These are phyloP conservation scores for Salvelinus alpinus DNA, from an alignment of 2,113 vertebrate genomes.

Conservation along the genomic window DNA sequence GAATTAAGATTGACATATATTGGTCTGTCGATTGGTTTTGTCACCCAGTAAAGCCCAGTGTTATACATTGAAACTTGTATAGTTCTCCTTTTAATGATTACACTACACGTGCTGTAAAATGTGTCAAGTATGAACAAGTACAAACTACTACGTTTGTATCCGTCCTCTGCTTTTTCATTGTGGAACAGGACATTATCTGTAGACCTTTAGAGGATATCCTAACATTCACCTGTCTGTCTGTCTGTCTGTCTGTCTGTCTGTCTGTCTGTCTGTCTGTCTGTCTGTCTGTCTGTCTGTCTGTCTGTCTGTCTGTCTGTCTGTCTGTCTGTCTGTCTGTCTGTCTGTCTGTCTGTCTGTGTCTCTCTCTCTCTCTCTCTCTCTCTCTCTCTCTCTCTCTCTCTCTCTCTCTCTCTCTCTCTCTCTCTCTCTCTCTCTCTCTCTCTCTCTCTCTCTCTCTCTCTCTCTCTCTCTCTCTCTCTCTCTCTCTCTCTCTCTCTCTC, in stretches of 20 bases:
- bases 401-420: no score
- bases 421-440: no score
- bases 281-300: neutral
- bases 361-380: no score
- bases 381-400: no score
- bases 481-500: no score
- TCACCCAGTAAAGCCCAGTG: neutral
- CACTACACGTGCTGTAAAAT: conserved; percentile 49
- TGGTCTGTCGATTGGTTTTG: conserved; percentile 52
- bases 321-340: neutral
- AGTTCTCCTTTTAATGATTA: conserved; percentile 47
- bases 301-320: neutral
- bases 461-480: no score
- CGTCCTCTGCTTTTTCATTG: neutral
- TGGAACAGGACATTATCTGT: neutral
- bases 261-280: neutral
- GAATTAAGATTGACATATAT: conserved; percentile 57
- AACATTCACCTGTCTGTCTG: no score
- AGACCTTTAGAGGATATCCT: neutral
- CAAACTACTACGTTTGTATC: no score
- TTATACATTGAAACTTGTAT: conserved; percentile 22
- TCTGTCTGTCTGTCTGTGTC: neutral
- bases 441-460: no score
- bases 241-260: no score
- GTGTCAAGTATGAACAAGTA: conserved; percentile 39